phyloP scores from a whole-genome alignment of 2,888 invertebrate genomes.

The Cheilosia grossa region DNA sequence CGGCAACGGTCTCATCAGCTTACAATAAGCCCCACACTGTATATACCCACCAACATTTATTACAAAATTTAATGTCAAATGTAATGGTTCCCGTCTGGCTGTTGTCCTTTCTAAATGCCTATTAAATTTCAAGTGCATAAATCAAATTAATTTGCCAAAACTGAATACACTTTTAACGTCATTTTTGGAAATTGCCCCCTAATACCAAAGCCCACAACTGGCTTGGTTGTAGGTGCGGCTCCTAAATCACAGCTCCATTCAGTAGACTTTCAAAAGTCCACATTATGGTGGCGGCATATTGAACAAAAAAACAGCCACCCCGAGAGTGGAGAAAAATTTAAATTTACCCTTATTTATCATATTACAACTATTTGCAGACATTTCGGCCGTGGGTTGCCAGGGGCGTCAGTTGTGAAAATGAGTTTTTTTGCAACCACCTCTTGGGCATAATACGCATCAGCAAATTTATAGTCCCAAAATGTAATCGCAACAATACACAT shows the following conservation, averaged over 20 bases:
- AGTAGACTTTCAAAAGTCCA: background rate
- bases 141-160: conserved; percentile 25
- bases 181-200: background rate
- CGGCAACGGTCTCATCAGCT: too few species aligned
- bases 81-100: background rate
- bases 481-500: conserved; percentile 35
- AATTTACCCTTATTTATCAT: conserved; percentile 48
- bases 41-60: too few species aligned
- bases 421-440: conserved; percentile 3
- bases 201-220: background rate
- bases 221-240: background rate
- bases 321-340: conserved; percentile 26
- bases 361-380: conserved; percentile 33
- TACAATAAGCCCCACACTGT: too few species aligned
- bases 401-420: conserved; percentile 23
- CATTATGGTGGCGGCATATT: background rate
- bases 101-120: background rate
- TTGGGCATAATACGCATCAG: background rate
- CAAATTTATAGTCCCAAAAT: conserved; percentile 35
- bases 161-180: background rate
- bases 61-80: background rate
- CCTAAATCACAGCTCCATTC: background rate
- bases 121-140: conserved; percentile 16
- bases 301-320: background rate
- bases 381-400: background rate